Conservation (phyloP, 2,888 invertebrate genomes). For the Yponomeuta sedellus region DNA sequence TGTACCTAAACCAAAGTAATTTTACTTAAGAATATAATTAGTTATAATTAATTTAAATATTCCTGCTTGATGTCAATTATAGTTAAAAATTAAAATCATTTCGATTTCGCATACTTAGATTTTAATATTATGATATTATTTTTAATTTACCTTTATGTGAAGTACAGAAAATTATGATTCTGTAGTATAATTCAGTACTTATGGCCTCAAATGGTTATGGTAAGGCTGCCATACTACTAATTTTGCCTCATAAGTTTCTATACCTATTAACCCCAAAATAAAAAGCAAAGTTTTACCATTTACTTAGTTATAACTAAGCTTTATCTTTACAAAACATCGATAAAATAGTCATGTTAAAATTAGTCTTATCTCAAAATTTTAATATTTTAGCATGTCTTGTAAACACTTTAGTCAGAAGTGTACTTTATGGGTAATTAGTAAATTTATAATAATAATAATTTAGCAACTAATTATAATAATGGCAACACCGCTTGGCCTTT, state of each 20-base stretch:
- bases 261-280: constrained; percentile 22
- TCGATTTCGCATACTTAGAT: constrained; percentile 39
- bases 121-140: too few relatives aligned
- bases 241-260: constrained; percentile 24
- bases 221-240: too few relatives aligned
- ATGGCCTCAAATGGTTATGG: too few relatives aligned
- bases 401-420: constrained; percentile 20
- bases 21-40: constrained; percentile 30
- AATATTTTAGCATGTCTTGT: neutral
- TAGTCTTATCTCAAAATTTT: neutral
- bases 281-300: neutral
- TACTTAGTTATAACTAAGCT: neutral
- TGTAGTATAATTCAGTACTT: too few relatives aligned
- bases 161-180: too few relatives aligned
- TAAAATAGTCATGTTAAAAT: neutral
- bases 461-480: constrained; percentile 33
- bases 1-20: constrained; percentile 41
- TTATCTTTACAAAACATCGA: neutral
- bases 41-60: constrained; percentile 26
- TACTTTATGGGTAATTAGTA: constrained; percentile 15
- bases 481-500: constrained; percentile 77
- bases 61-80: constrained; percentile 74
- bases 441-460: neutral
- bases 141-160: too few relatives aligned
- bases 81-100: constrained; percentile 44